Base-by-base conservation (phyloP, 1,140 invertebrate genomes). In the Drosophila parvula region DNA sequence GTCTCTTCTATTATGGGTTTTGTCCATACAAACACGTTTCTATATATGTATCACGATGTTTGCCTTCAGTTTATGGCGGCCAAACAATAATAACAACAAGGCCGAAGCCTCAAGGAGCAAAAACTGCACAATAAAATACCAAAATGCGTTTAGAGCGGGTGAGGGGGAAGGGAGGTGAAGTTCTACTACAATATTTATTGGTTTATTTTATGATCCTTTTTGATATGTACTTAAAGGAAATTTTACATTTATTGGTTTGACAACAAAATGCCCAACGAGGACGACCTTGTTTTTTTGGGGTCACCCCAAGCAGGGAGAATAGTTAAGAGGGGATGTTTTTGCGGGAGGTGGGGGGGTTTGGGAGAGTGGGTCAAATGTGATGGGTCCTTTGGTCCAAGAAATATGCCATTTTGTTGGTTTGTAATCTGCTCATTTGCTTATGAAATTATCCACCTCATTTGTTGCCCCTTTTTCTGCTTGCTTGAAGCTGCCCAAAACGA, bases 361-460 rank as follows among this genome's bases (percentile, higher is more conserved):
- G 62, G 12, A 12, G n/a, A 7, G 10, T 12, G 60, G 41, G 57
- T 48, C 34, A 55, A 59, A 65, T 71, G 79, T 68, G 79, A 84
- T 70, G 78, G 82, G 75, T 76, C 67, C 57, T 59, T 71, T 60
- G 76, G 83, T 76, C 75, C 76, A 73, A 55, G 78, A 75, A 64
- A 79, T 83, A 71, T 80, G 81, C 81, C 81, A 84, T 79, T 85
- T 86, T 82, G 55, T 70, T 65, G 83, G 84, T 77, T 82, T 88
- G 79, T 88, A 88, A 88, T 88, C 83, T 88, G 84, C 83, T 88
- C 79, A 88, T 88, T 88, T 88, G 84, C 79, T 89, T 88, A 88
- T 88, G 79, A 89, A 88, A 88, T 88, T 88, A 88, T 88, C 81
- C 84, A 88, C 76, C 84, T 88, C 83, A 88, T 88, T 88, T 88